Percentiles rank a stretch among this genome's conserved stretches.
phyloP scores from a whole-genome alignment of 2,113 vertebrate species.

The Alligator mississippiensis region DNA sequence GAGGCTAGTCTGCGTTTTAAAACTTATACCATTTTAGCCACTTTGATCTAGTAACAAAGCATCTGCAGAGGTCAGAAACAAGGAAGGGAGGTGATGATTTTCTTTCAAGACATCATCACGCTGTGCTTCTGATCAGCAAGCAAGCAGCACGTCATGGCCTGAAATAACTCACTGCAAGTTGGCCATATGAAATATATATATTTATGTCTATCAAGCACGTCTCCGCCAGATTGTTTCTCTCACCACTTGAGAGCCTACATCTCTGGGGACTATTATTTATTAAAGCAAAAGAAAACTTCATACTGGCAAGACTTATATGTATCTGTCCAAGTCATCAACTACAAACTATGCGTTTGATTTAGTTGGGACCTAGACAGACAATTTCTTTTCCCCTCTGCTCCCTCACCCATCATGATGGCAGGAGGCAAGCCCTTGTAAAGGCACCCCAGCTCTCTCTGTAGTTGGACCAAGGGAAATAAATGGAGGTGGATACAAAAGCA shows the following conservation, averaged over 20 bases:
- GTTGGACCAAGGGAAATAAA: background rate
- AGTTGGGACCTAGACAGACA: slow-evolving; percentile 17
- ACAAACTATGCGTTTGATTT: slow-evolving; percentile 36
- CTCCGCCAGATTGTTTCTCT: slow-evolving; percentile 24
- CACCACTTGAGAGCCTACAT: background rate
- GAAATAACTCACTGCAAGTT: slow-evolving; percentile 35
- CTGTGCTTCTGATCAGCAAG: slow-evolving; percentile 11
- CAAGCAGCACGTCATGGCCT: background rate
- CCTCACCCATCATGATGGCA: background rate
- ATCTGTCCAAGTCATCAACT: slow-evolving; percentile 29
- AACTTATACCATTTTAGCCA: background rate
- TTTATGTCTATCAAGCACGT: background rate
- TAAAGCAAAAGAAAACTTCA: slow-evolving; percentile 45
- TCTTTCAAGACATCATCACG: background rate
- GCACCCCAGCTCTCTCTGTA: background rate
- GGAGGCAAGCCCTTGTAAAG: slow-evolving; percentile 26
- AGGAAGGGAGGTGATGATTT: background rate
- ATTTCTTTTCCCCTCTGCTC: background rate
- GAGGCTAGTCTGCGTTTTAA: background rate
- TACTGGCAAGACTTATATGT: slow-evolving; percentile 3
- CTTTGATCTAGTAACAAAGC: background rate
- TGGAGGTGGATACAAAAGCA: background rate
- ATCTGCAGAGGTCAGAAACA: background rate
- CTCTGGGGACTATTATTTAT: slow-evolving; percentile 7
- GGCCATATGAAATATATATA: background rate